Evolutionary conservation across 2,797 vertebrate genomes (phyloP).

Genomic region (Sorex maritimensis): DNA sequence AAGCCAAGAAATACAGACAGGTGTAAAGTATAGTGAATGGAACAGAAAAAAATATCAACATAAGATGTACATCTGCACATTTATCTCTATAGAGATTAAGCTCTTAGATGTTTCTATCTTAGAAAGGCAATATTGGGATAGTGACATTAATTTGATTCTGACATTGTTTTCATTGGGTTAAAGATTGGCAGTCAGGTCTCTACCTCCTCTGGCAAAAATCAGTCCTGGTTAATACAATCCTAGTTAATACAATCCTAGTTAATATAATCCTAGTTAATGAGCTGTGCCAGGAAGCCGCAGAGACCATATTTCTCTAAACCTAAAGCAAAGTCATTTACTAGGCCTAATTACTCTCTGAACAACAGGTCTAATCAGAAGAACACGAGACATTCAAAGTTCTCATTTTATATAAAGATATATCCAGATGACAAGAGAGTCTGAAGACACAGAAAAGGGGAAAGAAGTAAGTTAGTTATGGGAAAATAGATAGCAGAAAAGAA

Average conservation of each 20-base stretch:
- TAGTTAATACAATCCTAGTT: slow-evolving; percentile 51
- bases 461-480: neutral
- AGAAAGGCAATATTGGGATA: neutral
- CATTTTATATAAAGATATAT: neutral
- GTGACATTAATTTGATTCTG: neutral
- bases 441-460: neutral
- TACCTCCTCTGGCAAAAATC: slow-evolving; percentile 9
- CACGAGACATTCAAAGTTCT: neutral
- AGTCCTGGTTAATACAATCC: slow-evolving; percentile 4
- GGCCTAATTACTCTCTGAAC: slow-evolving; percentile 74
- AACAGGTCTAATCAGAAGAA: slow-evolving; percentile 32
- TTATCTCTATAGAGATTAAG: neutral
- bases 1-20: neutral
- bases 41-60: neutral
- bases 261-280: slow-evolving; percentile 50
- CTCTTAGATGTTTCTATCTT: neutral
- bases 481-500: too few relatives aligned
- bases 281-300: neutral
- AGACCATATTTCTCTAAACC: slow-evolving; percentile 58
- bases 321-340: slow-evolving; percentile 42
- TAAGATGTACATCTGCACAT: neutral
- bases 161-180: slow-evolving; percentile 26
- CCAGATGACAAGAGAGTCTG: neutral
- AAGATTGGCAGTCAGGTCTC: slow-evolving; percentile 46
- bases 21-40: neutral